Percentiles rank a stretch among this genome's conserved stretches.
These are phyloP conservation scores for Miltochrista miniata DNA, from an alignment of 2,888 invertebrate species.

Conservation along the genomic window DNA sequence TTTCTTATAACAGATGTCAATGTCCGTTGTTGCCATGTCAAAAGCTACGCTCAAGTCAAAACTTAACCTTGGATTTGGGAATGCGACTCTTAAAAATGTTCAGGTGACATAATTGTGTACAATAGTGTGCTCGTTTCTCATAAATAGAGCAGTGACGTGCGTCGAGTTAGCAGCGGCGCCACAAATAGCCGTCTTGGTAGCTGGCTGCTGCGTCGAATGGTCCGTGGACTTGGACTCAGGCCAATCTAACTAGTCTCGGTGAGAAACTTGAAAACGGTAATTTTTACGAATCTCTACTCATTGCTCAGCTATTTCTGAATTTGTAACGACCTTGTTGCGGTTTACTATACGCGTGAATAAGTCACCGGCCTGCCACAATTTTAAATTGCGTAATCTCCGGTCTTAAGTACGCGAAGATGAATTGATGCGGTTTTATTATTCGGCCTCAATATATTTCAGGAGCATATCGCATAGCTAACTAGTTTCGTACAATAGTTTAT, in stretches of 20 bases:
- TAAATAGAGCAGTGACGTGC: slow-evolving; percentile 80
- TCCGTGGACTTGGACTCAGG: slow-evolving; percentile 66
- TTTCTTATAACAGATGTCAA: background rate
- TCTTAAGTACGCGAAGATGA: slow-evolving; percentile 32
- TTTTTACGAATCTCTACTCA: slow-evolving; percentile 78
- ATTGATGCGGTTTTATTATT: slow-evolving; percentile 24
- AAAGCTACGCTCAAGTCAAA: slow-evolving; percentile 13
- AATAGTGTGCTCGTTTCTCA: slow-evolving; percentile 64
- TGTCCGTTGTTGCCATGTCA: slow-evolving; percentile 12
- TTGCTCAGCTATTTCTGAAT: slow-evolving; percentile 73
- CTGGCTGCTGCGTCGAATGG: slow-evolving; percentile 70
- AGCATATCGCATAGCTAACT: slow-evolving; percentile 2
- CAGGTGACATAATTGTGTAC: slow-evolving; percentile 76
- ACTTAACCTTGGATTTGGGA: slow-evolving; percentile 57
- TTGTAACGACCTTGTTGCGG: slow-evolving; percentile 73
- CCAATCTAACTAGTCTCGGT: slow-evolving; percentile 62
- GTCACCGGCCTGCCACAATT: slow-evolving; percentile 68
- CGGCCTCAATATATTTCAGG: slow-evolving; percentile 17
- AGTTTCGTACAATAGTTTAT: background rate
- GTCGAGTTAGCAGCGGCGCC: slow-evolving; percentile 65
- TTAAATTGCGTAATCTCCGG: slow-evolving; percentile 57
- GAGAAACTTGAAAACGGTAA: slow-evolving; percentile 72
- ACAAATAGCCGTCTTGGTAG: slow-evolving; percentile 73
- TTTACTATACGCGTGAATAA: slow-evolving; percentile 50
- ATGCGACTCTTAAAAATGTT: slow-evolving; percentile 50